Conservation (phyloP, 2,797 vertebrate species). For the Xenops minutus region DNA sequence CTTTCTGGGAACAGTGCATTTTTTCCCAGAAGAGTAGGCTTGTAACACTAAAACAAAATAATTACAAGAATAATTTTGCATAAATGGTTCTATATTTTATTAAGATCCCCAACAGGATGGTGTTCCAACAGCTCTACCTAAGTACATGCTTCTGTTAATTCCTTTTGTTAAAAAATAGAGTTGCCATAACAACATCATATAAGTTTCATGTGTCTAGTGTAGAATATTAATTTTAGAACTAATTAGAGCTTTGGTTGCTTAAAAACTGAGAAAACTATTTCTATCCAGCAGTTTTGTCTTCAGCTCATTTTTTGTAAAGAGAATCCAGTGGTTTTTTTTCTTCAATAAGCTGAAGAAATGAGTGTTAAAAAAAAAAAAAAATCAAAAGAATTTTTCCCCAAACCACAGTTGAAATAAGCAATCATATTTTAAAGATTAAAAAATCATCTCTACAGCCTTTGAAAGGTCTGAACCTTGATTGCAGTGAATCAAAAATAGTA, state of each 20-base stretch:
- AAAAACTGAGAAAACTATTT: not conserved
- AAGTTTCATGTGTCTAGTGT: not conserved
- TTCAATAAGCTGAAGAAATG: not conserved
- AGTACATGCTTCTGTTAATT: not conserved
- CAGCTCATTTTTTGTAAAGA: not conserved
- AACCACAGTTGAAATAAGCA: not conserved
- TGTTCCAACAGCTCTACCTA: not conserved
- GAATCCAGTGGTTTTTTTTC: not conserved
- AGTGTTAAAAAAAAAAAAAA: not conserved
- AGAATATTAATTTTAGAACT: not conserved
- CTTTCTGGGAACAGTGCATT: not conserved
- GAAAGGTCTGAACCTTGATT: not conserved
- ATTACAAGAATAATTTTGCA: not conserved
- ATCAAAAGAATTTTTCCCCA: not conserved
- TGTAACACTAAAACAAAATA: not conserved
- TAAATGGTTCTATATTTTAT: not conserved
- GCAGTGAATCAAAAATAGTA: not conserved
- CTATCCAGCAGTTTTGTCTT: not conserved
- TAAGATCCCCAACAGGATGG: not conserved
- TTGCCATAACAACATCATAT: conserved; percentile 19
- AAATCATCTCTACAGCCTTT: not conserved
- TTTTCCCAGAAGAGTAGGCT: not conserved
- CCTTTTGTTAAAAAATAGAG: not conserved
- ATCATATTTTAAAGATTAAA: not conserved
- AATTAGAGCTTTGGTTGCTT: not conserved